Percentiles rank a stretch among this genome's conserved stretches.
Evolutionary conservation across 2,888 invertebrate species (phyloP).

Genomic region (Trachelus iudaicus): DNA sequence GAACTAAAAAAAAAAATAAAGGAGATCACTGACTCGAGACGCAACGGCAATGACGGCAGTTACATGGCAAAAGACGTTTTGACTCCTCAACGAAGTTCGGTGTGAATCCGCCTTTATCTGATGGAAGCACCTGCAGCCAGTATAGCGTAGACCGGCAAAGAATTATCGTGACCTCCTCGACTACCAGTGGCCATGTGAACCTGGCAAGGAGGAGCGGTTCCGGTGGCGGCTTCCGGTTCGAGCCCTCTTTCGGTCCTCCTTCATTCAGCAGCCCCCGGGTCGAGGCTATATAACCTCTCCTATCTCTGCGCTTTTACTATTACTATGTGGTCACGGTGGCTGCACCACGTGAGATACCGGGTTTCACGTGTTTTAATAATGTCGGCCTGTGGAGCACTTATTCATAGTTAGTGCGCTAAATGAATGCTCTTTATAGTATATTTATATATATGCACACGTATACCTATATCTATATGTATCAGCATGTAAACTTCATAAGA

Average conservation of each 20-base stretch:
- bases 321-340: conserved; percentile 60
- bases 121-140: conserved; percentile 37
- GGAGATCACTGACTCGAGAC: neutral
- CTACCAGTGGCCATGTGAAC: conserved; percentile 54
- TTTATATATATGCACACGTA: neutral
- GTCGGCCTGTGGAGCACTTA: neutral
- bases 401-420: neutral
- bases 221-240: conserved; percentile 59
- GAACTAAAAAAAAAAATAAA: neutral
- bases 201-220: conserved; percentile 50
- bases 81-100: neutral
- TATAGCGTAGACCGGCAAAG: conserved; percentile 43
- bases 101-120: conserved; percentile 37
- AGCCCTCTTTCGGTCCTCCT: conserved; percentile 28
- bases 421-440: neutral
- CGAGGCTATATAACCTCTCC: conserved; percentile 32
- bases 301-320: conserved; percentile 43
- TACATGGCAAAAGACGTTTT: neutral
- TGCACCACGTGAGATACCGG: conserved; percentile 60
- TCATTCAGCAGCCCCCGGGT: conserved; percentile 38
- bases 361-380: conserved; percentile 42
- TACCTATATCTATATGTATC: neutral
- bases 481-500: neutral
- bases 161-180: conserved; percentile 56
- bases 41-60: neutral